Percentiles rank a stretch among this genome's conserved stretches.
Evolutionary conservation across 2,888 invertebrate species (phyloP).

Genomic region (Nebria salina): DNA sequence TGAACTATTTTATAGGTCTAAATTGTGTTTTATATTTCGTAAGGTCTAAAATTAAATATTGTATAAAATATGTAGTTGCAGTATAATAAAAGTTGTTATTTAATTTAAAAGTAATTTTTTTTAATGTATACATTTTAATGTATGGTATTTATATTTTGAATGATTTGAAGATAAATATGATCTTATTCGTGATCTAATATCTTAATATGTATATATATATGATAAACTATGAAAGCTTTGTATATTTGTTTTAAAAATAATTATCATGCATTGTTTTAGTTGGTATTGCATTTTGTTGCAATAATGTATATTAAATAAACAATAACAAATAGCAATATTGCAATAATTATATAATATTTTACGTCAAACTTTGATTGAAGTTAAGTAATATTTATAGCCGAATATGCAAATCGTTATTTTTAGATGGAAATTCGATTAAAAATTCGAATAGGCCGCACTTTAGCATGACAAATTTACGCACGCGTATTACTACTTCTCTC

Average conservation of each 20-base stretch:
- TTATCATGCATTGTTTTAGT: background rate
- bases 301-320: background rate
- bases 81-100: too few relatives aligned
- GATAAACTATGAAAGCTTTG: background rate
- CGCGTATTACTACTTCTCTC: slow-evolving; percentile 62
- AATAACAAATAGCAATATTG: background rate
- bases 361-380: background rate
- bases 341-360: background rate
- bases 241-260: background rate
- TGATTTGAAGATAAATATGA: too few relatives aligned
- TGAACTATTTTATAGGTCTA: background rate
- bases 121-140: too few relatives aligned
- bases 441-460: slow-evolving; percentile 37
- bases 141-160: too few relatives aligned
- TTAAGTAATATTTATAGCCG: background rate
- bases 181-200: too few relatives aligned
- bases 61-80: too few relatives aligned
- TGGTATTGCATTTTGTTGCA: background rate
- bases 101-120: too few relatives aligned
- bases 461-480: slow-evolving; percentile 49
- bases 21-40: background rate
- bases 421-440: slow-evolving; percentile 12
- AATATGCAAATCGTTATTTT: slow-evolving; percentile 6
- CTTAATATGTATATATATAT: background rate
- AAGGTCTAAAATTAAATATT: background rate